Evolutionary conservation across 1,140 invertebrate species (phyloP).

Genomic region (Bradynema listronoti): DNA sequence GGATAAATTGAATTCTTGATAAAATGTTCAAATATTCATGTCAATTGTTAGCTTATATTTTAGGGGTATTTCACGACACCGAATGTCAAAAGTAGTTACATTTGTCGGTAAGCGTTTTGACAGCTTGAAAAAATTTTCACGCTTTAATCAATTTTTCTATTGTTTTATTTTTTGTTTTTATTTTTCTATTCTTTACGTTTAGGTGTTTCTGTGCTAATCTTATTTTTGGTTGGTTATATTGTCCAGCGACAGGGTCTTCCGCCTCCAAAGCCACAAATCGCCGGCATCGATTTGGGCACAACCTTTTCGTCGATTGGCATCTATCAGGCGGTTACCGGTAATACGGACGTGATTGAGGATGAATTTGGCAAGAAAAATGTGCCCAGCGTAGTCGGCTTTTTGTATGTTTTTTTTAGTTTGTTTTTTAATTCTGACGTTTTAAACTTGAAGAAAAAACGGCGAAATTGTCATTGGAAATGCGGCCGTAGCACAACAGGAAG

Average conservation of each 20-base stretch:
- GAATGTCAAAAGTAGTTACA: constrained; percentile 23
- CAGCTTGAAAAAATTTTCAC: too few species aligned
- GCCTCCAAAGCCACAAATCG: constrained; percentile 61
- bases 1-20: too few species aligned
- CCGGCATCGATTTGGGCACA: constrained; percentile 62
- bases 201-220: constrained; percentile 22
- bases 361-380: constrained; percentile 41
- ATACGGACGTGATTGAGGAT: constrained; percentile 54
- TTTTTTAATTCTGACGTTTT: constrained; percentile 12
- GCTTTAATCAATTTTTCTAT: too few species aligned
- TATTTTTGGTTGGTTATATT: constrained; percentile 35
- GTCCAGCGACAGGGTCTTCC: constrained; percentile 30
- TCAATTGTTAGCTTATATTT: too few species aligned
- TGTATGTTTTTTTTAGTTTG: constrained; percentile 36
- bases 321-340: constrained; percentile 61
- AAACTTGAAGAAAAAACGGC: constrained; percentile 47
- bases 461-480: constrained; percentile 60
- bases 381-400: constrained; percentile 55
- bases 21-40: too few species aligned
- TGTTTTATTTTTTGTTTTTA: constrained; percentile 3
- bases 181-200: not conserved
- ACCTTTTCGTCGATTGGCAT: constrained; percentile 62
- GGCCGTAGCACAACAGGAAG: constrained; percentile 61
- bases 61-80: too few species aligned
- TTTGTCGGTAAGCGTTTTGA: constrained; percentile 15